phyloP scores from a whole-genome alignment of 2,797 vertebrate species.

The Phylloscopus collybita region DNA sequence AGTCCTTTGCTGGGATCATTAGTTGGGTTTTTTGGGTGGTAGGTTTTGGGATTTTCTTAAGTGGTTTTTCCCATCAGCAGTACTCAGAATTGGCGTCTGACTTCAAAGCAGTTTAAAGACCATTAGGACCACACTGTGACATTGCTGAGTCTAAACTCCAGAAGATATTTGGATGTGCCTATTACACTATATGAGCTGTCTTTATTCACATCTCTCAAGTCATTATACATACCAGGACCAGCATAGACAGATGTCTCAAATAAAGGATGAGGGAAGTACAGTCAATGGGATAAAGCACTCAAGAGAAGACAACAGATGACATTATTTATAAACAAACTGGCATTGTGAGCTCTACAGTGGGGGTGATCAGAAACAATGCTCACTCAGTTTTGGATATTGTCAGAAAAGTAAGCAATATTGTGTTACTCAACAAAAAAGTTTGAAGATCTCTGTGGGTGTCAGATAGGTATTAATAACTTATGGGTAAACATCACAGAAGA shows the following conservation, averaged over 20 bases:
- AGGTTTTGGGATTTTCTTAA: neutral
- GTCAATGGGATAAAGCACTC: slow-evolving; percentile 7
- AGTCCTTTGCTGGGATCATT: neutral
- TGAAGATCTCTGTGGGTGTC: neutral
- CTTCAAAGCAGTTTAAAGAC: slow-evolving; percentile 10
- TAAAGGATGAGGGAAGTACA: neutral
- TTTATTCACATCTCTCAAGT: slow-evolving; percentile 1
- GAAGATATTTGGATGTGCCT: neutral
- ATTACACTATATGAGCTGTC: neutral
- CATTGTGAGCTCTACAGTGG: neutral
- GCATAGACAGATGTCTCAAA: neutral
- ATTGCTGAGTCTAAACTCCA: neutral
- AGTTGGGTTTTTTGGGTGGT: neutral
- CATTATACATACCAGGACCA: slow-evolving; percentile 10
- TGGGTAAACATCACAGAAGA: neutral
- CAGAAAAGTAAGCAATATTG: neutral
- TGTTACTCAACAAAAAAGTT: neutral
- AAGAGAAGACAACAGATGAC: slow-evolving; percentile 27
- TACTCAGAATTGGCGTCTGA: neutral
- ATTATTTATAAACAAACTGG: slow-evolving; percentile 29
- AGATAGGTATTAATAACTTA: slow-evolving; percentile 46
- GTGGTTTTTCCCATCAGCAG: neutral
- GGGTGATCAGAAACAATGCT: neutral
- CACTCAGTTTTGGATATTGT: neutral
- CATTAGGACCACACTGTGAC: slow-evolving; percentile 21